A percentile compares a stretch with the other conserved stretches of the same genome.
These are phyloP conservation scores for Archilochus colubris DNA, from an alignment of 2,113 vertebrate species.

Conservation along the genomic window DNA sequence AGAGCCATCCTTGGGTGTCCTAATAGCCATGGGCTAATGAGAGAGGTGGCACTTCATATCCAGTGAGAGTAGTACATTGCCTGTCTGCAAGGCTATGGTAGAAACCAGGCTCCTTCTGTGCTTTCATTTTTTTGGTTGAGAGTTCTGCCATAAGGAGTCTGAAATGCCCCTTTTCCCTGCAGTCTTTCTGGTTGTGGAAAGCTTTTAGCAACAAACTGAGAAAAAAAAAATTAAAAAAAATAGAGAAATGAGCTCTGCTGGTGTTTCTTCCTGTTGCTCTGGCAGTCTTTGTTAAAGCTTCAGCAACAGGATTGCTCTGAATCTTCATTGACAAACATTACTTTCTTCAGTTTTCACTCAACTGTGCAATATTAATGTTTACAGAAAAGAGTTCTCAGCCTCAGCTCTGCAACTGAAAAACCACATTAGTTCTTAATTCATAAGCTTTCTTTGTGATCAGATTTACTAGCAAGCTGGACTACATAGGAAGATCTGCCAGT, in stretches of 20 bases:
- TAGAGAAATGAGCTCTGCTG: neutral
- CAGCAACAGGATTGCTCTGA: accelerated
- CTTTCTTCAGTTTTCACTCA: neutral
- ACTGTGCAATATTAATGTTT: neutral
- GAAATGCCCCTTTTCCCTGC: neutral
- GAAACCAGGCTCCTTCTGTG: neutral
- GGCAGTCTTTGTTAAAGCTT: neutral
- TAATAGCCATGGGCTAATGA: neutral
- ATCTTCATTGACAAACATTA: neutral
- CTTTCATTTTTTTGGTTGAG: neutral
- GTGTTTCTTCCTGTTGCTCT: neutral
- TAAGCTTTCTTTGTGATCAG: neutral
- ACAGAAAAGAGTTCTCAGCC: neutral
- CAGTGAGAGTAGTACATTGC: neutral
- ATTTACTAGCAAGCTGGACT: neutral
- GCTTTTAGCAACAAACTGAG: neutral
- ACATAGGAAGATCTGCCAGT: neutral
- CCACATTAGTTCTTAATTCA: neutral
- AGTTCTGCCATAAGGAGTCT: neutral
- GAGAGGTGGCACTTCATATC: neutral
- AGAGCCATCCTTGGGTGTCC: neutral
- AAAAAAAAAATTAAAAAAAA: neutral
- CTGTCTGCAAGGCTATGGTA: neutral
- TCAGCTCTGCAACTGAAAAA: neutral
- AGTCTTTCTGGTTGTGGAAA: neutral